A percentile compares a stretch with the other conserved stretches of the same genome.
Conservation (phyloP, 2,888 invertebrate species). For the Acanthosoma haemorrhoidale region DNA sequence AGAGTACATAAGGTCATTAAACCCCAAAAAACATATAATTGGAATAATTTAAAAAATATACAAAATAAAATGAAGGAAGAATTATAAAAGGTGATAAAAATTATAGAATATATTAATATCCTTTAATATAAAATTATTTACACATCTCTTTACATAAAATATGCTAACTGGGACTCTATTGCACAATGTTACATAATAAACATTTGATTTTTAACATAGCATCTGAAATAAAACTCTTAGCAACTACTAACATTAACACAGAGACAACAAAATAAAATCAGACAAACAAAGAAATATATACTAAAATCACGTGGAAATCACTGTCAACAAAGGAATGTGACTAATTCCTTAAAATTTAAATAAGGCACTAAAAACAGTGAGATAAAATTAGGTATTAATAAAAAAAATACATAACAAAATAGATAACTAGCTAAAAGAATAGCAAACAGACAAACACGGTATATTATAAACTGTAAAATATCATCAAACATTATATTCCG, state of each 20-base stretch:
- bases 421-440: not conserved
- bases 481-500: not conserved
- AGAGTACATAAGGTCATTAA: too few relatives aligned
- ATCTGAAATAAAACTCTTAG: constrained; percentile 4
- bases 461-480: not conserved
- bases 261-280: not conserved
- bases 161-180: not conserved
- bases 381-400: not conserved
- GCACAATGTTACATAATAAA: not conserved
- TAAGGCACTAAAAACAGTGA: not conserved
- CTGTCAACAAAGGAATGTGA: not conserved
- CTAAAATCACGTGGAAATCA: not conserved
- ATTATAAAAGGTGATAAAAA: too few relatives aligned
- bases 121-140: constrained; percentile 8
- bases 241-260: not conserved
- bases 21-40: too few relatives aligned
- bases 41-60: too few relatives aligned
- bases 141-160: constrained; percentile 8
- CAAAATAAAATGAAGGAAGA: too few relatives aligned
- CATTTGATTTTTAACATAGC: not conserved
- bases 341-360: not conserved
- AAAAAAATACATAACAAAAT: not conserved
- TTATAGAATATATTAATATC: too few relatives aligned
- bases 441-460: not conserved
- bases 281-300: not conserved